Evolutionary conservation across 2,888 invertebrate genomes (phyloP), one percentile per base, ranked within the genome.

Genomic region (Amphipyra berbera): DNA sequence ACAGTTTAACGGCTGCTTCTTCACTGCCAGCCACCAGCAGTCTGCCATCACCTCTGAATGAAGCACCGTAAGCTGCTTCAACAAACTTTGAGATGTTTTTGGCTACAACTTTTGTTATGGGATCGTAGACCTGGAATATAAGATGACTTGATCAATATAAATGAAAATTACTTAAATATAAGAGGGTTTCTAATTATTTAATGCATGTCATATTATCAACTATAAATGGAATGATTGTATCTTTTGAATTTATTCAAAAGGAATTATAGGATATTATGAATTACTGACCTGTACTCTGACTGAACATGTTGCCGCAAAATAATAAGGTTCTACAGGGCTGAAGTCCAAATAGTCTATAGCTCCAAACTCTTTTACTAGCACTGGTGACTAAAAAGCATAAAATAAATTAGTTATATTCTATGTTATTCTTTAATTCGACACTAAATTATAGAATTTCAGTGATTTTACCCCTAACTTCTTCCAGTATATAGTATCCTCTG

Each of bases 291-390:
- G 97, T 76, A 99, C 97, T 86, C 98, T 96, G 0, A 98, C 97
- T 0, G 99, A 98, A 86, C 98, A 98, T 57, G 99, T 98, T 14
- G 98, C 97, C 7, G 98, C 99, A 94, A 99, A 98, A 87, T 98
- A 97, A 93, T 98, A 96, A 0, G 99, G 99, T 83, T 98, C 97
- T 9, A 97, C 96, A 0, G 98, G 98, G 67, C 98, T 97, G 86
- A 99, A 98, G 87, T 98, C 97, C 45, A 99, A 96, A 84, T 98
- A 97, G 85, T 98, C 98, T 57, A 99, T 97, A 0, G 98, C 97
- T 21, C 98, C 98, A 90, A 97, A 98, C 90, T 99, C 99, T 90
- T 99, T 99, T 0, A 98, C 96, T 41, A 98, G 95, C 2, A 98
- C 97, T 30, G 98, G 98, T 61, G 96, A 95, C 98, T 94, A 87